Evolutionary conservation across 2,888 invertebrate species (phyloP).

Genomic region (Pomacea canaliculata): DNA sequence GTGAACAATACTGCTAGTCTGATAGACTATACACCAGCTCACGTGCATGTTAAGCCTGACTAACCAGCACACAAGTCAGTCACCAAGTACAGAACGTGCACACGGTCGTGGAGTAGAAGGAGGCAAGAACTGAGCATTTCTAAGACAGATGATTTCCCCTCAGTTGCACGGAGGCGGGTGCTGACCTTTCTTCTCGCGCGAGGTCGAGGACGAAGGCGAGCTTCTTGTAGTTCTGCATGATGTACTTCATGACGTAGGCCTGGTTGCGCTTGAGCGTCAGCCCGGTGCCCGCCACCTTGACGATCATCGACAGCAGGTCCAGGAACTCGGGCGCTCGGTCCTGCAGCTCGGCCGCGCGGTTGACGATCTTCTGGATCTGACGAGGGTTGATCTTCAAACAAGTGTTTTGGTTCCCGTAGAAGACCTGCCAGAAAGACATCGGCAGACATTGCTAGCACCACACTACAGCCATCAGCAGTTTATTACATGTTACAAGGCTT

Average conservation of each 20-base stretch:
- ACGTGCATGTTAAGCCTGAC: too few species aligned
- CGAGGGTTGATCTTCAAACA: slow-evolving; percentile 66
- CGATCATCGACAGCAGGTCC: slow-evolving; percentile 64
- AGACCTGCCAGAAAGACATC: slow-evolving; percentile 51
- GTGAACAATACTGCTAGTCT: too few species aligned
- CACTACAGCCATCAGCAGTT: too few species aligned
- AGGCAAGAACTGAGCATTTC: too few species aligned
- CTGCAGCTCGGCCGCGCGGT: slow-evolving; percentile 62
- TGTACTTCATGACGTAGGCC: slow-evolving; percentile 69
- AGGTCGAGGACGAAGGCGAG: slow-evolving; percentile 65
- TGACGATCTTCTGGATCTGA: slow-evolving; percentile 67
- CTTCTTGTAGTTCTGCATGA: slow-evolving; percentile 69
- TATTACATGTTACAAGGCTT: too few species aligned
- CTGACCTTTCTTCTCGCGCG: slow-evolving; percentile 58
- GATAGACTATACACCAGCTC: too few species aligned
- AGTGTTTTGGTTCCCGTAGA: slow-evolving; percentile 66
- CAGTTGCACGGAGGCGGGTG: too few species aligned
- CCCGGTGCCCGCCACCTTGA: slow-evolving; percentile 65
- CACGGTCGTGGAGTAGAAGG: too few species aligned
- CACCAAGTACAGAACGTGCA: too few species aligned
- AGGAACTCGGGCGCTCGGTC: slow-evolving; percentile 66
- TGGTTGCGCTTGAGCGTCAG: slow-evolving; percentile 69
- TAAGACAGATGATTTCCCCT: too few species aligned
- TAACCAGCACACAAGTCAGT: too few species aligned
- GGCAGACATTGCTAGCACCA: too few species aligned